Percentiles rank a stretch among this genome's conserved stretches.
Conservation (phyloP, 2,113 vertebrate species). For the Zeus faber region DNA sequence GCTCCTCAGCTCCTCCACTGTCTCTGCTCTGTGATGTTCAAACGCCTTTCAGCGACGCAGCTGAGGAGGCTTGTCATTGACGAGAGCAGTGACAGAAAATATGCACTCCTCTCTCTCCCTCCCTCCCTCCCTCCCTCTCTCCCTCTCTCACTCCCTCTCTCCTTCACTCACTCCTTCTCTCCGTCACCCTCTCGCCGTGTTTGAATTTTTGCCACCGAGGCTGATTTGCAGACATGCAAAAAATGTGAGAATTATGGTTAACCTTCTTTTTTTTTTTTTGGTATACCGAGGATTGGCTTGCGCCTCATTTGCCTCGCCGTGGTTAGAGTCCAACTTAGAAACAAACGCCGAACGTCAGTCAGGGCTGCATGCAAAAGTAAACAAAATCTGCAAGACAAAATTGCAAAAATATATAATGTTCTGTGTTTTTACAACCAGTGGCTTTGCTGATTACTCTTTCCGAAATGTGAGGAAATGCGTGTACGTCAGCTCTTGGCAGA, state of each 20-base stretch:
- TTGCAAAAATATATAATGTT: no score
- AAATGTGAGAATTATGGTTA: not conserved
- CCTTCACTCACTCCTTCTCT: not conserved
- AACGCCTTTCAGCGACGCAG: constrained; percentile 50
- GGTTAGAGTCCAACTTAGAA: no score
- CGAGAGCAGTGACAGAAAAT: constrained; percentile 28
- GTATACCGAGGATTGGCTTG: not conserved
- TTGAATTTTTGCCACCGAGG: not conserved
- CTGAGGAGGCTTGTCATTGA: constrained; percentile 50
- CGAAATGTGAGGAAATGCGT: no score
- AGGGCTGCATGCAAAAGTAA: no score
- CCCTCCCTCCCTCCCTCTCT: not conserved
- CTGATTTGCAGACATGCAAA: constrained; percentile 1
- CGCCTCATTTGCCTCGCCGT: no score
- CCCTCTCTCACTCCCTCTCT: not conserved
- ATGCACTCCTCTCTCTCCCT: constrained; percentile 10
- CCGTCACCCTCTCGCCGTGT: not conserved
- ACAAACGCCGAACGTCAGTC: no score
- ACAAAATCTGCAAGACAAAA: no score
- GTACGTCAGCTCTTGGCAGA: no score
- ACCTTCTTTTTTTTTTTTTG: not conserved
- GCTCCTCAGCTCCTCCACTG: constrained; percentile 22
- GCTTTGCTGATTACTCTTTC: no score
- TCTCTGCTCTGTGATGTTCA: constrained; percentile 40
- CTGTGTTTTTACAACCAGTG: no score